A percentile compares a stretch with the other conserved stretches of the same genome.
These are phyloP conservation scores for Acropora tenuis DNA, from an alignment of 64 coral and sea anemone species.

Conservation along the genomic window DNA sequence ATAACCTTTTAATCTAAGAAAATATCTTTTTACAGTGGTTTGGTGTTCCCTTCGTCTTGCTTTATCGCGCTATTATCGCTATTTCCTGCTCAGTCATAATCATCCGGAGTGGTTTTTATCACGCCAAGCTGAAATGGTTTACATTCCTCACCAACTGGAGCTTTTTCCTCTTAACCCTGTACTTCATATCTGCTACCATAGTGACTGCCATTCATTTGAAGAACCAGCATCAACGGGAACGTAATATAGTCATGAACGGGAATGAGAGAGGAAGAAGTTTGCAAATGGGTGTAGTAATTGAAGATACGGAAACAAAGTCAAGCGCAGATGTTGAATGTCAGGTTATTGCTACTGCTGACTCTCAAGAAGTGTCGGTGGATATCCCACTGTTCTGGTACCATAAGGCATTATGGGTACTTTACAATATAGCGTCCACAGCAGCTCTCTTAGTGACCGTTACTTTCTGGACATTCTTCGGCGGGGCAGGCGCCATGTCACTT, in stretches of 20 bases:
- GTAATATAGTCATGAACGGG: background rate
- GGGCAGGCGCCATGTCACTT: background rate
- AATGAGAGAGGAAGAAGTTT: background rate
- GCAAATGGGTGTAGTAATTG: background rate
- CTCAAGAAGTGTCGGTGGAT: background rate
- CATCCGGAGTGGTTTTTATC: conserved; percentile 57
- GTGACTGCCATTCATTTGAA: conserved; percentile 15
- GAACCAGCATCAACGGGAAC: background rate
- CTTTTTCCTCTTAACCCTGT: conserved; percentile 34
- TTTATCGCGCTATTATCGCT: conserved; percentile 43
- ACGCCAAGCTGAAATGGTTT: conserved; percentile 37
- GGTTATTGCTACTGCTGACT: background rate
- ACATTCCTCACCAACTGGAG: conserved; percentile 51
- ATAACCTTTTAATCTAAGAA: background rate
- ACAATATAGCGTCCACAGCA: conserved; percentile 22
- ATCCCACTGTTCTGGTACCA: conserved; percentile 22
- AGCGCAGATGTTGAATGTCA: background rate
- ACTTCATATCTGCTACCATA: conserved; percentile 41
- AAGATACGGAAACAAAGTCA: background rate
- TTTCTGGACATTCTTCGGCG: conserved; percentile 1
- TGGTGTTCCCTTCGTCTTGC: background rate
- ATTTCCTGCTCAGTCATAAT: conserved; percentile 34
- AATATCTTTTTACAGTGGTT: conserved; percentile 24
- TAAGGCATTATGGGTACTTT: conserved; percentile 48
- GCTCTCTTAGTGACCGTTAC: conserved; percentile 36